Evolutionary conservation across 2,113 vertebrate genomes (phyloP).

Genomic region (Odocoileus virginianus): DNA sequence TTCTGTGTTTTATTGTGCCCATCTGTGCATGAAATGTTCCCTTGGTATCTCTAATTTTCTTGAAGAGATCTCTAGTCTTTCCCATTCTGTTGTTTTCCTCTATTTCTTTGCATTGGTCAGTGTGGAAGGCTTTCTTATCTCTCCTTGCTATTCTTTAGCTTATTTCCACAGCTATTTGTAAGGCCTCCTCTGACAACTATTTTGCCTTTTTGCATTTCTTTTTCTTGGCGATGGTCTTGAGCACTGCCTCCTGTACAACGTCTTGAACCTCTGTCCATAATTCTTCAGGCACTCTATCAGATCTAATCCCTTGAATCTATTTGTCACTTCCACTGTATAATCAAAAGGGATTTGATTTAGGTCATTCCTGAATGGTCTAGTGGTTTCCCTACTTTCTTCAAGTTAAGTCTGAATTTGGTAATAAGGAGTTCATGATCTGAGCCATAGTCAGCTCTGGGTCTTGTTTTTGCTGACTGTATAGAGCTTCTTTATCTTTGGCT

Average conservation of each 20-base stretch:
- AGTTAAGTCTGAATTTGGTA: neutral
- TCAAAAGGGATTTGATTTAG: neutral
- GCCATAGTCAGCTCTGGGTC: neutral
- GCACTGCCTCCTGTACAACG: neutral
- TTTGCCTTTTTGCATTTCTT: neutral
- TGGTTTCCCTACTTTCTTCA: neutral
- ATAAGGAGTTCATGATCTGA: neutral
- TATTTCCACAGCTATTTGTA: neutral
- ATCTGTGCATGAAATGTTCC: neutral
- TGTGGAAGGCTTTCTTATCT: neutral
- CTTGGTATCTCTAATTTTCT: neutral
- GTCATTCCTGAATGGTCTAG: accelerated
- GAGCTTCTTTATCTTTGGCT: neutral
- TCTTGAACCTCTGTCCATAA: accelerated
- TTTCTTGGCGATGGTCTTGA: neutral
- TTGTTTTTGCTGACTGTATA: neutral
- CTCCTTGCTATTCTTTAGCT: neutral
- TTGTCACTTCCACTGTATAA: neutral
- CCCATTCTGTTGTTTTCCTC: neutral
- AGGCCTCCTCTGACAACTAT: neutral
- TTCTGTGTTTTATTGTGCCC: neutral
- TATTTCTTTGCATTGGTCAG: neutral
- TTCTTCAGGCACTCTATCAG: neutral
- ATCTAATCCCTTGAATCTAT: neutral
- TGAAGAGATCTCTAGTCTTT: neutral